Evolutionary conservation across 2,797 vertebrate genomes (phyloP).

Genomic region (Argya squamiceps): DNA sequence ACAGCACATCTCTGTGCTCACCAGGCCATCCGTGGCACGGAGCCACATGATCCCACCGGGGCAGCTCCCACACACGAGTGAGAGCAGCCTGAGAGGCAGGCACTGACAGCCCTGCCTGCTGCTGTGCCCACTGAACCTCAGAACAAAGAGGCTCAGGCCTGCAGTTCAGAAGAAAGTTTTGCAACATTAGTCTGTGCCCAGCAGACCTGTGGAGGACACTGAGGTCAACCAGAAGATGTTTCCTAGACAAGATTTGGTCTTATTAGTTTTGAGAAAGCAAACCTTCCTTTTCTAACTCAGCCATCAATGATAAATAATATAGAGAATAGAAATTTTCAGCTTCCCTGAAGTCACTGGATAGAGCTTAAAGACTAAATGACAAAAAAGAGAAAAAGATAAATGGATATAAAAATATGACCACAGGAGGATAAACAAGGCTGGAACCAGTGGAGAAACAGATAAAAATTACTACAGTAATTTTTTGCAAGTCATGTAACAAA

Average conservation of each 20-base stretch:
- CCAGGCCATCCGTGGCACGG: neutral
- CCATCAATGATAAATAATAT: neutral
- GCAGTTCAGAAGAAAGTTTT: neutral
- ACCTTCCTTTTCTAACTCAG: neutral
- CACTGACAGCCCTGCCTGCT: neutral
- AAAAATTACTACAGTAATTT: neutral
- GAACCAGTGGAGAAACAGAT: neutral
- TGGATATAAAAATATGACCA: neutral
- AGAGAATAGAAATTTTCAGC: neutral
- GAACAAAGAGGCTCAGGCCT: neutral
- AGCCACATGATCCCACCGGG: neutral
- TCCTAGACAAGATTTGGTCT: neutral
- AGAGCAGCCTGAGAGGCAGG: neutral
- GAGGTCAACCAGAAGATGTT: neutral
- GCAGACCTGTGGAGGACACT: neutral
- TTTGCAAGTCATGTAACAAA: neutral
- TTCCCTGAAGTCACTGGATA: neutral
- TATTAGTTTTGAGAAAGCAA: neutral
- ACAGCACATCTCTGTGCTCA: neutral
- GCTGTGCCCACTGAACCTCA: slow-evolving; percentile 1
- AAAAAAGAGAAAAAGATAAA: neutral
- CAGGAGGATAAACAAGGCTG: neutral
- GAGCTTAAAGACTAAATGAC: neutral
- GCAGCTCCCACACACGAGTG: neutral
- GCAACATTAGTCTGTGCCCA: neutral